These are phyloP conservation scores for Linyphia triangularis DNA, from an alignment of 2,888 invertebrate genomes.

Conservation along the genomic window DNA sequence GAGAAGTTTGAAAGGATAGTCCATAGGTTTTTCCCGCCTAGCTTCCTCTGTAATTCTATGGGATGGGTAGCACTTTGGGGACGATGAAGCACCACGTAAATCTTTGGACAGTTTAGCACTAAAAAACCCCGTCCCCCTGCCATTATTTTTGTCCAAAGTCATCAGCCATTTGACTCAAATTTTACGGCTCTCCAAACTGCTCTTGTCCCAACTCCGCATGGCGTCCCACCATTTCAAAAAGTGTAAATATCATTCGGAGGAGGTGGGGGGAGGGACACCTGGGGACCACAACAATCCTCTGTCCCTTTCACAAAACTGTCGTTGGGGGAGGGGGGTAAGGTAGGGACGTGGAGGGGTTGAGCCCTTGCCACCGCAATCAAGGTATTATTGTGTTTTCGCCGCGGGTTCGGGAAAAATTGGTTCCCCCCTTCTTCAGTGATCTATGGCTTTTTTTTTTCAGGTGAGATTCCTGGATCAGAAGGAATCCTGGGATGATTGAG, in stretches of 20 bases:
- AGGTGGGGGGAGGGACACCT: conserved; percentile 62
- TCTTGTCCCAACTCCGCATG: conserved; percentile 42
- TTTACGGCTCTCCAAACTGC: conserved; percentile 34
- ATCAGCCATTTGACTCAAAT: conserved; percentile 45
- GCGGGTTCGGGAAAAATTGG: conserved; percentile 45
- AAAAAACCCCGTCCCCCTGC: neutral
- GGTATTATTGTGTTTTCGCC: conserved; percentile 64
- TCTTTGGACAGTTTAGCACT: neutral
- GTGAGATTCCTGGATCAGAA: conserved; percentile 31
- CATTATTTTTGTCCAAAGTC: conserved; percentile 29
- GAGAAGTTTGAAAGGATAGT: neutral
- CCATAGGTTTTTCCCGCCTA: neutral
- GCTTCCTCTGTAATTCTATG: neutral
- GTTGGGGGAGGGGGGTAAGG: conserved; percentile 23
- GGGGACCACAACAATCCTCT: conserved; percentile 57
- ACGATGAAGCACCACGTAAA: neutral
- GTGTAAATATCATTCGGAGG: conserved; percentile 69
- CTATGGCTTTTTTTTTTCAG: conserved; percentile 47
- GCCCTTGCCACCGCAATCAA: conserved; percentile 65
- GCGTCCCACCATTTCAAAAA: conserved; percentile 46
- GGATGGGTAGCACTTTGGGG: neutral
- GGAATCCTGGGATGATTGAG: conserved; percentile 60
- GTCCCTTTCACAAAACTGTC: conserved; percentile 67
- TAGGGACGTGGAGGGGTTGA: neutral
- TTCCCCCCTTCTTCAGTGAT: conserved; percentile 41